Evolutionary conservation across 2,888 invertebrate species (phyloP), one percentile per base, ranked within the genome.

Genomic region (Eristalis arbustorum): DNA sequence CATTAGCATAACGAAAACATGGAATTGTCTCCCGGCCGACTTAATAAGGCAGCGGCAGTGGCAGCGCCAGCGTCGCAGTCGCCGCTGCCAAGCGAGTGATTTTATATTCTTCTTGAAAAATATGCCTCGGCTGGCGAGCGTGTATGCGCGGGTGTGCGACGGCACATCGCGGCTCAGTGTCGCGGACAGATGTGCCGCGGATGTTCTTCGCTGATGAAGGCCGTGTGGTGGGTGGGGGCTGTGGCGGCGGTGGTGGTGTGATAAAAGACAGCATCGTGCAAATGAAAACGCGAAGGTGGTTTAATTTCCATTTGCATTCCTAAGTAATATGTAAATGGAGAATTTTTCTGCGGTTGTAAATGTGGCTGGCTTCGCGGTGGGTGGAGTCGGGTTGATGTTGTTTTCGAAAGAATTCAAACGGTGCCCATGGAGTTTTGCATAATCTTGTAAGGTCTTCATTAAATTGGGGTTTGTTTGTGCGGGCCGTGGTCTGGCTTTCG

Each of bases 1-100:
- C 87, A 87, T 87, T 87, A 83, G 87, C 87, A 87, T 87, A 87
- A 83, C 83, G 83, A 83, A 87, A 87, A 87, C 87, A 87, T 87
- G 75, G 83, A 87, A 87, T 83, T 83, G 87, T 87, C 87, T 87
- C 74, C 63, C 72, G 56, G 87, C 59, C 75, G 83, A 78, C 87
- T 87, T 87, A 87, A 87, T 87, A 87, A 87, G 83, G 72, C 72
- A 67, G 71, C 75, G 75, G 14, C 72, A 71, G 71, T 75, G 83
- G 72, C 72, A 67, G 71, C 75, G 75, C n/a, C 72, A 71, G 71
- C 78, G 75, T 22, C 67, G 69, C 74, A 68, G 69, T 57, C 57
- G 57, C 57, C 31, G 34, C 8, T 25, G 57, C 11, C 57, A n/a
- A 31, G 77, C 74, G 64, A 75, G 78, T 79, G 83, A 87, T 87